Percentiles rank a stretch among this genome's conserved stretches.
Conservation (phyloP, 2,888 invertebrate genomes). For the Scaptomyza cyrtandrae region DNA sequence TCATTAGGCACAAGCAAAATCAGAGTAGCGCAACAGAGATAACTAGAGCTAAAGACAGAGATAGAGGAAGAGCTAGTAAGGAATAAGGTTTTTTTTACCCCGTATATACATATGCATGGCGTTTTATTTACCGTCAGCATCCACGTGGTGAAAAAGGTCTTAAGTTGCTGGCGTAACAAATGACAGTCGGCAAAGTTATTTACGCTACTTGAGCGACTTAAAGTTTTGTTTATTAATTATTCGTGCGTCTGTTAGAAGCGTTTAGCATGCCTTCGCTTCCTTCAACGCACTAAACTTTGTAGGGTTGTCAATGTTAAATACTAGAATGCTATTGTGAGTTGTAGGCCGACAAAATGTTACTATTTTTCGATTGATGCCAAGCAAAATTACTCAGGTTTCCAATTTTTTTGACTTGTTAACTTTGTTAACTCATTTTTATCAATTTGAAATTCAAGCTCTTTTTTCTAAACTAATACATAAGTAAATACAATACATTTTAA, state of each 20-base stretch:
- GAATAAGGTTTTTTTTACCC: conserved; percentile 30
- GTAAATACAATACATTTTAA: conserved; percentile 15
- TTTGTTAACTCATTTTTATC: background rate
- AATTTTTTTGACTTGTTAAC: too few species aligned
- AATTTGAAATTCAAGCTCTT: background rate
- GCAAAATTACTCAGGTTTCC: too few species aligned
- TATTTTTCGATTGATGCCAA: too few species aligned
- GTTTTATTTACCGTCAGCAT: conserved; percentile 14
- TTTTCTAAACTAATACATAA: conserved; percentile 12
- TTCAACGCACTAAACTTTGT: background rate
- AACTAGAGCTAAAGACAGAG: background rate
- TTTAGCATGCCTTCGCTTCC: background rate
- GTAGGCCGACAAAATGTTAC: background rate
- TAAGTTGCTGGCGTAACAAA: conserved; percentile 64
- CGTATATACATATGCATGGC: conserved; percentile 12
- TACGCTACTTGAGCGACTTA: conserved; percentile 45
- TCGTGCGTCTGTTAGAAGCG: conserved; percentile 26
- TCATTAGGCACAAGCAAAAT: conserved; percentile 70
- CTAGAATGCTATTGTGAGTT: background rate
- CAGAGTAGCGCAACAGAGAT: conserved; percentile 25
- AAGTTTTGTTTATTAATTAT: conserved; percentile 79
- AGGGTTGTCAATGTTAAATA: conserved; percentile 10
- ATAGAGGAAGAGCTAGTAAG: background rate
- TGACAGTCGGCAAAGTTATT: conserved; percentile 65
- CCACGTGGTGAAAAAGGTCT: conserved; percentile 24